Evolutionary conservation across 1,140 invertebrate genomes (phyloP).

Genomic region (Pentalonia nigronervosa): DNA sequence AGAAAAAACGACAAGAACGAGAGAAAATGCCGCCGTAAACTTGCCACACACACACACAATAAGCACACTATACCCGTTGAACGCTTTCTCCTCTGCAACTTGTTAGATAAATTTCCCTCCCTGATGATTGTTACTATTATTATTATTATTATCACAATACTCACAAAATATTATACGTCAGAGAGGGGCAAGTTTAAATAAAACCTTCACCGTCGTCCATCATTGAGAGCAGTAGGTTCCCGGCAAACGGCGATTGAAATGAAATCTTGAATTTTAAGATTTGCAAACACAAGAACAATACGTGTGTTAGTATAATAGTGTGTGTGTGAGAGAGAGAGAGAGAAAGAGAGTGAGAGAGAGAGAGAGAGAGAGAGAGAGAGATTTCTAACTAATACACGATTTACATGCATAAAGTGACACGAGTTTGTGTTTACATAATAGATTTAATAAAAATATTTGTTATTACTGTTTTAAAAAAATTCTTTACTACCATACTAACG

Average conservation of each 20-base stretch:
- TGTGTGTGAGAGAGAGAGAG: neutral
- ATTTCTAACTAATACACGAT: too few species aligned
- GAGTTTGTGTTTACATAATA: too few species aligned
- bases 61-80: neutral
- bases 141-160: neutral
- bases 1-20: neutral
- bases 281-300: neutral
- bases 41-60: neutral
- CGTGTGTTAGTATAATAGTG: neutral
- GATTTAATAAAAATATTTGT: too few species aligned
- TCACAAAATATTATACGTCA: neutral
- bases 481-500: too few species aligned
- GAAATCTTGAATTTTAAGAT: neutral
- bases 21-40: neutral
- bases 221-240: neutral
- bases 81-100: neutral
- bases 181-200: neutral
- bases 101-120: conserved; percentile 13
- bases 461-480: too few species aligned
- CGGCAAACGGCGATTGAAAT: neutral
- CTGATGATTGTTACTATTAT: neutral
- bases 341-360: too few species aligned
- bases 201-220: neutral
- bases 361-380: too few species aligned
- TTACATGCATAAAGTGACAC: too few species aligned